phyloP scores from a whole-genome alignment of 1,140 invertebrate species.

The Drosophila nasuta region DNA sequence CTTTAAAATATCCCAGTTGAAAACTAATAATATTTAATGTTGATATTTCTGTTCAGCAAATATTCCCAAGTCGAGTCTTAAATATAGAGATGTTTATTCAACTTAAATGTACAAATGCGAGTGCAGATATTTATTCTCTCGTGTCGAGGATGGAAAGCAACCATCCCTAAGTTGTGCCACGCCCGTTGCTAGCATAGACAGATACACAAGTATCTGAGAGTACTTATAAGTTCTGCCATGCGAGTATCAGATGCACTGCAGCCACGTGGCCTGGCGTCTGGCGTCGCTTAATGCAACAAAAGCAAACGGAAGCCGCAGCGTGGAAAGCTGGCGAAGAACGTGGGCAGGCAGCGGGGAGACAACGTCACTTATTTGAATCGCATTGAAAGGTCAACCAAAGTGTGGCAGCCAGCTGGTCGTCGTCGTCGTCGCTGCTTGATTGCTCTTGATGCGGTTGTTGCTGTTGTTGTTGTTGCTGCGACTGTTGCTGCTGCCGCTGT shows the following conservation, averaged over 20 bases:
- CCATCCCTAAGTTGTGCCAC: neutral
- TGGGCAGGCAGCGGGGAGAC: neutral
- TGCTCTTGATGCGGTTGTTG: conserved; percentile 8
- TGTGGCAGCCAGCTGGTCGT: conserved; percentile 52
- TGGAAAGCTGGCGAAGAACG: conserved; percentile 11
- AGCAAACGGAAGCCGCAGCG: conserved; percentile 47
- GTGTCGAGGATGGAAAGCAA: neutral
- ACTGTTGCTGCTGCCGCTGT: conserved; percentile 14
- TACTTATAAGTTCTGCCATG: conserved; percentile 21
- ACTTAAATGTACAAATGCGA: too few relatives aligned
- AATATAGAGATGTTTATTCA: too few relatives aligned
- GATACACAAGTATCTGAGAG: conserved; percentile 1
- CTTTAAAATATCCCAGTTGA: too few relatives aligned
- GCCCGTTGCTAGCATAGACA: neutral
- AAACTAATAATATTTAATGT: too few relatives aligned
- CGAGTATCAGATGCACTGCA: conserved; percentile 23
- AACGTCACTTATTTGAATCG: conserved; percentile 57
- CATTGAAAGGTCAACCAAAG: conserved; percentile 77
- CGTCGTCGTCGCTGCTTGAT: conserved; percentile 19
- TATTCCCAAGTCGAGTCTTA: too few relatives aligned
- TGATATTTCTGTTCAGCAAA: too few relatives aligned
- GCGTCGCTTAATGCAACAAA: conserved; percentile 68
- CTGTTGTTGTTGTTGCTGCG: neutral
- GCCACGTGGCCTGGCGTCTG: conserved; percentile 57
- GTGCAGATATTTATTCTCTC: too few relatives aligned